phyloP scores from a whole-genome alignment of 2,888 invertebrate species.

The Acronicta psi region DNA sequence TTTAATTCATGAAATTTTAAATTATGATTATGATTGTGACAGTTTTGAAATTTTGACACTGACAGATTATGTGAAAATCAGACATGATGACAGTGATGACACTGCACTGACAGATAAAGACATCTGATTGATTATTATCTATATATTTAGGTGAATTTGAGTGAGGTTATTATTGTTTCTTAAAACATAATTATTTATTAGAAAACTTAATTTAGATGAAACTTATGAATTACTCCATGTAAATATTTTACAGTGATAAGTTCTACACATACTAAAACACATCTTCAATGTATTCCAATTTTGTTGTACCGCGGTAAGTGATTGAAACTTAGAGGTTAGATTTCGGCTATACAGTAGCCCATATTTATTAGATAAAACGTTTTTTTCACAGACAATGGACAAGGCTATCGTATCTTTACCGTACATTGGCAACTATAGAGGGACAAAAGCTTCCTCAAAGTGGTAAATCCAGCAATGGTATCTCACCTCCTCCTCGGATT shows the following conservation, averaged over 20 bases:
- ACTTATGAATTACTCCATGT: not conserved
- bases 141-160: too few species aligned
- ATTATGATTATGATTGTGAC: too few species aligned
- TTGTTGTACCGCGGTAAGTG: constrained; percentile 67
- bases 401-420: constrained; percentile 74
- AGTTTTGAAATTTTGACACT: too few species aligned
- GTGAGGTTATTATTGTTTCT: constrained; percentile 38
- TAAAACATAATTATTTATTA: not conserved
- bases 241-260: not conserved
- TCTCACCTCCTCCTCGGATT: constrained; percentile 91
- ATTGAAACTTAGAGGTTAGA: constrained; percentile 39
- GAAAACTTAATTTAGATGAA: not conserved
- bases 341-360: constrained; percentile 1
- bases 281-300: constrained; percentile 70
- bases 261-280: not conserved
- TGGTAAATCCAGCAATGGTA: constrained; percentile 76
- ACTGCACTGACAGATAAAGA: too few species aligned
- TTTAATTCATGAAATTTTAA: too few species aligned
- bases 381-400: constrained; percentile 74
- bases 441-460: constrained; percentile 77
- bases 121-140: too few species aligned
- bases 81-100: too few species aligned
- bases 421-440: constrained; percentile 75
- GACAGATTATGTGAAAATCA: too few species aligned
- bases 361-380: constrained; percentile 28